phyloP scores from a whole-genome alignment of 2,888 invertebrate species.

The Amphipoea oculea region DNA sequence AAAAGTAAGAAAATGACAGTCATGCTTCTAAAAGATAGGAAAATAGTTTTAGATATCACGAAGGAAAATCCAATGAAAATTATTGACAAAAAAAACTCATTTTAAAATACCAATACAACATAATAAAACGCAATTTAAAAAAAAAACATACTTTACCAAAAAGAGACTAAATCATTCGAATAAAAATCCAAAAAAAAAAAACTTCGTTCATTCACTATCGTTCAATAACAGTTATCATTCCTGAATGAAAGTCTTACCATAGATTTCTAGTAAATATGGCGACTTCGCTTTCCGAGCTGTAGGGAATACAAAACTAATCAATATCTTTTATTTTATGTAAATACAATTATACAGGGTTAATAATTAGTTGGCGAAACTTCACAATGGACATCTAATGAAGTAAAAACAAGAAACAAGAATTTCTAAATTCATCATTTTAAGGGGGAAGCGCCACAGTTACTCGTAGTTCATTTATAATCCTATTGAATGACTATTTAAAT shows the following conservation, averaged over 20 bases:
- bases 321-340: constrained; percentile 10
- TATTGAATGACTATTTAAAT: too few relatives aligned
- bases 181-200: constrained; percentile 9
- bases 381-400: neutral
- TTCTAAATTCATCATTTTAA: neutral
- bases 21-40: constrained; percentile 18
- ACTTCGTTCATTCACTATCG: constrained; percentile 39
- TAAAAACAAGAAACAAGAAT: neutral
- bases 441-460: too few relatives aligned
- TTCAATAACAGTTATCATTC: constrained; percentile 50
- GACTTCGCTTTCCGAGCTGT: constrained; percentile 84
- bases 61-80: constrained; percentile 18
- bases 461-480: too few relatives aligned
- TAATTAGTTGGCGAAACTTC: neutral
- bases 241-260: constrained; percentile 79
- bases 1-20: neutral
- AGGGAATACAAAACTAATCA: constrained; percentile 45
- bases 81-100: neutral
- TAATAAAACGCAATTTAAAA: neutral
- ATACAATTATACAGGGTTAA: neutral
- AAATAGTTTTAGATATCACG: neutral
- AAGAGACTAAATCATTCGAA: constrained; percentile 24
- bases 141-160: constrained; percentile 30
- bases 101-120: neutral
- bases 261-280: constrained; percentile 81